Evolutionary conservation across 2,113 vertebrate genomes (phyloP), one percentile per base, ranked within the genome.

Genomic region (Chloroceryle aenea): DNA sequence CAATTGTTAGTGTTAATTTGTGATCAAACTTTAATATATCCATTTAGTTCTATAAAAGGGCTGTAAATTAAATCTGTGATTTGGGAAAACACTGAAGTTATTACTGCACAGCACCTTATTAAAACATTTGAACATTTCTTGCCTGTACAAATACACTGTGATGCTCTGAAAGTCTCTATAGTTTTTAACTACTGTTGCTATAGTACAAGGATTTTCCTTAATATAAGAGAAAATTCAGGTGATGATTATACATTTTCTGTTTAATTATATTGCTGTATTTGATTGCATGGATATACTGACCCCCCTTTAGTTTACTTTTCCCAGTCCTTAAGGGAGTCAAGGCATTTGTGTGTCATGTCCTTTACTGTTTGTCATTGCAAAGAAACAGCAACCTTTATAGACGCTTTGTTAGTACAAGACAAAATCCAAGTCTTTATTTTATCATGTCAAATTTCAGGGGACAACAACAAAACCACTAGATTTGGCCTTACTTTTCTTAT

Each of bases 51-150:
- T 77, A 81, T 74, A 64, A 91, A 92, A 93, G 76, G 55, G 53
- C 62, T 88, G 90, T 85, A 96, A 96, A 97, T 97, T 95, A 96
- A 91, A 93, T 95, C 84, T 94, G 94, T 82, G 90, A 96, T 92
- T 95, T 96, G 90, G 88, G 91, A 89, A 87, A 76, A 71, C 43
- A 12, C 84, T 89, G 71, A 89, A 96, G 90, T 88, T 95, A 90
- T 94, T 95, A 87, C 71, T 73, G 67, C 86, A 93, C 86, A 93
- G 88, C 52, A 94, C 74, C 90, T 95, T 91, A 94, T 96, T 95
- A 86, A 93, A 96, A 75, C 58, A 87, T 92, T 85, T 55, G 61
- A 94, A 38, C 63, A 36, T 52, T 92, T 71, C 75, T 79, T 76
- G 64, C 53, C 75, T 96, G 17, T 73, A 47, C 75, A 94, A 91